phyloP scores from a whole-genome alignment of 2,888 invertebrate genomes.

The Tenthredo notha region DNA sequence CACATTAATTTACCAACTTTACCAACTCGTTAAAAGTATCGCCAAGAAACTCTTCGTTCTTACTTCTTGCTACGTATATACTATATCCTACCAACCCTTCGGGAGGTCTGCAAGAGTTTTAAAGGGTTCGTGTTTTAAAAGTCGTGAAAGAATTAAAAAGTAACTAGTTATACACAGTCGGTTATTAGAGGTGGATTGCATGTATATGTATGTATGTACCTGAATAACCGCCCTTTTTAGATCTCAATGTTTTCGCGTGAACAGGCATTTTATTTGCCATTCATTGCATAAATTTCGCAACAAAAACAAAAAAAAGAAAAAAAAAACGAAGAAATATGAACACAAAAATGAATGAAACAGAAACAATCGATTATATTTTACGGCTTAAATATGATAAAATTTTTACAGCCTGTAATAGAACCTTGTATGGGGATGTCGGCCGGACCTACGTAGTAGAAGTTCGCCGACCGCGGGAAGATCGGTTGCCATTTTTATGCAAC shows the following conservation, averaged over 20 bases:
- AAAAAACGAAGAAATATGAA: too few species aligned
- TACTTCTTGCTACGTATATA: not conserved
- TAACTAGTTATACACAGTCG: constrained; percentile 25
- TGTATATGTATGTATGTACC: too few species aligned
- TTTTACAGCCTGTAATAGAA: constrained; percentile 88
- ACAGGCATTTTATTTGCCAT: not conserved
- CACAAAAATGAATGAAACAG: not conserved
- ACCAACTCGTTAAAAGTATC: constrained; percentile 52
- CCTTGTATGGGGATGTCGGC: constrained; percentile 90
- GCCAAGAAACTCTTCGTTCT: constrained; percentile 30
- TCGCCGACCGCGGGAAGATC: constrained; percentile 86
- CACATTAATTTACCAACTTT: constrained; percentile 47
- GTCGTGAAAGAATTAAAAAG: constrained; percentile 51
- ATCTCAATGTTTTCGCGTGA: not conserved
- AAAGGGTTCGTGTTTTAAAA: constrained; percentile 51
- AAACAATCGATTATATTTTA: not conserved
- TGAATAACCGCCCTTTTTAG: not conserved
- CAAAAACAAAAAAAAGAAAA: not conserved
- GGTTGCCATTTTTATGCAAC: constrained; percentile 89
- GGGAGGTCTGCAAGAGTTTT: constrained; percentile 18
- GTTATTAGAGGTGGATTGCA: not conserved
- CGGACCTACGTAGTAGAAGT: constrained; percentile 90
- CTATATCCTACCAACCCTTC: not conserved
- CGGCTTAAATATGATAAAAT: not conserved
- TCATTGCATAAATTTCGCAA: not conserved